These are phyloP conservation scores for Labeo catla DNA, from an alignment of 2,113 vertebrate species.

Conservation along the genomic window DNA sequence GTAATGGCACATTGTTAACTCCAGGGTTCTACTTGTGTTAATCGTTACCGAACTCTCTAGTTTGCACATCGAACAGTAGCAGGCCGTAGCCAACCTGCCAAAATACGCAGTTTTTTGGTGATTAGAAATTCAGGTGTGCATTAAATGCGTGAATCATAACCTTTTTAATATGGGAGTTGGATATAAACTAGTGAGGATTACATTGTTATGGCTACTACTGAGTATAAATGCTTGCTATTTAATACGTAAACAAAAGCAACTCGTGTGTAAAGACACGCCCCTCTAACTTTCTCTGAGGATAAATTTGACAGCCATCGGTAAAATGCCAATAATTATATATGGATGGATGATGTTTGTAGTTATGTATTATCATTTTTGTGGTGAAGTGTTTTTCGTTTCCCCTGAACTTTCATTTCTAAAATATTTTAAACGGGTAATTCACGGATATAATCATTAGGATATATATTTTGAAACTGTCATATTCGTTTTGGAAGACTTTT, in stretches of 20 bases:
- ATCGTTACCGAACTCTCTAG: neutral
- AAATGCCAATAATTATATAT: neutral
- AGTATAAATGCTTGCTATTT: neutral
- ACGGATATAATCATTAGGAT: neutral
- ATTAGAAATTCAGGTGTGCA: neutral
- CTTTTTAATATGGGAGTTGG: neutral
- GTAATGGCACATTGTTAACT: neutral
- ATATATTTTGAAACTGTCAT: neutral
- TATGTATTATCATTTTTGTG: neutral
- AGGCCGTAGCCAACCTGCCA: slow-evolving; percentile 14
- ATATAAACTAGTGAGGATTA: neutral
- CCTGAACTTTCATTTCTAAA: neutral
- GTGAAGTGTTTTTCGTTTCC: neutral
- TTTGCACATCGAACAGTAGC: neutral
- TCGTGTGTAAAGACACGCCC: slow-evolving; percentile 54
- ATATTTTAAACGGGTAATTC: neutral
- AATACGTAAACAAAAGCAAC: slow-evolving; percentile 47
- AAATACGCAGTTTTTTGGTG: neutral
- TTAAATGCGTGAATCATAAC: neutral
- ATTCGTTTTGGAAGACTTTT: neutral
- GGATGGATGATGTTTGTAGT: neutral
- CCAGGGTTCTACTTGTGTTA: neutral
- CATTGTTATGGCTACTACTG: neutral
- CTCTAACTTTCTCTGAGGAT: slow-evolving; percentile 44
- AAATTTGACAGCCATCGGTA: neutral